Evolutionary conservation across 1,140 invertebrate species (phyloP).

Genomic region (Physella acuta): DNA sequence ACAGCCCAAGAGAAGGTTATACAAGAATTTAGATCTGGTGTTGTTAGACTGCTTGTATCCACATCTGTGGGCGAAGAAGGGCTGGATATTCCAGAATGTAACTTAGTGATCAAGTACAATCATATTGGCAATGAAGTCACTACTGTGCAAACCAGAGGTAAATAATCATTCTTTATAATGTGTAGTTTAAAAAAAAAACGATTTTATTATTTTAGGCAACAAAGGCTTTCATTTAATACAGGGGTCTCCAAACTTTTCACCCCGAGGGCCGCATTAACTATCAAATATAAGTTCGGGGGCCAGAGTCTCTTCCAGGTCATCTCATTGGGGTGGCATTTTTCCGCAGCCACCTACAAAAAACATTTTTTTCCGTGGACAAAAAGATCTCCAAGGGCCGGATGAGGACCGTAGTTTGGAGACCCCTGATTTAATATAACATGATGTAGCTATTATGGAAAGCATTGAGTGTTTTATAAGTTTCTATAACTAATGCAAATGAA

Average conservation of each 20-base stretch:
- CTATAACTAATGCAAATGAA: too few species aligned
- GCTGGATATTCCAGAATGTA: slow-evolving; percentile 56
- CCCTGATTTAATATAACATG: too few species aligned
- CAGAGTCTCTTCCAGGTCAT: not conserved
- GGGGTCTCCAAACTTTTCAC: not conserved
- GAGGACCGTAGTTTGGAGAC: too few species aligned
- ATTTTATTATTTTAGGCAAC: not conserved
- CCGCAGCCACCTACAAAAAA: too few species aligned
- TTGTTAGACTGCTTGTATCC: slow-evolving; percentile 39
- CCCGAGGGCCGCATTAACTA: too few species aligned
- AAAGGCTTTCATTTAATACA: not conserved
- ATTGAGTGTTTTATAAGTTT: too few species aligned
- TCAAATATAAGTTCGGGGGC: not conserved
- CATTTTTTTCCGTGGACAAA: too few species aligned
- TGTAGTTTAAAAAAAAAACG: not conserved
- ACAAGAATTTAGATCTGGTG: slow-evolving; percentile 30
- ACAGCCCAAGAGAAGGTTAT: slow-evolving; percentile 9
- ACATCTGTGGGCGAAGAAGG: slow-evolving; percentile 60
- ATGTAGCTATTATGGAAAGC: too few species aligned
- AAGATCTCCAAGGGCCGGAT: too few species aligned
- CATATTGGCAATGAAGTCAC: slow-evolving; percentile 58
- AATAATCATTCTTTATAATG: not conserved
- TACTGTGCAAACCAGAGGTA: slow-evolving; percentile 55
- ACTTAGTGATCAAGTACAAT: slow-evolving; percentile 57
- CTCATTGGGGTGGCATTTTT: too few species aligned